Conservation (phyloP, 2,888 invertebrate genomes). For the Eupeodes luniger region DNA sequence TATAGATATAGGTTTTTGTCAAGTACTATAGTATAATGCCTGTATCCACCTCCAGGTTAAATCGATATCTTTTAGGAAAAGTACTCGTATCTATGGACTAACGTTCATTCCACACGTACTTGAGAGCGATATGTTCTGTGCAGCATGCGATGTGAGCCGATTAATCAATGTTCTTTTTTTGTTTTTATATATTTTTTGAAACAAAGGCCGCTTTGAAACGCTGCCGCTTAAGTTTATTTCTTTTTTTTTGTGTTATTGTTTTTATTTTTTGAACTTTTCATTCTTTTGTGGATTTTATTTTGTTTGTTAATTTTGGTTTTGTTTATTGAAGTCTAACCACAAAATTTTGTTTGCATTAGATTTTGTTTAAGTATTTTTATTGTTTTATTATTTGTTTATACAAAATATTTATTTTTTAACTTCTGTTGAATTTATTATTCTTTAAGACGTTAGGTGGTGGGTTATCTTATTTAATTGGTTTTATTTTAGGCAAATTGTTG, state of each 20-base stretch:
- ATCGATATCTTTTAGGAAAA: slow-evolving; percentile 29
- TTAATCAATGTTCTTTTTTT: slow-evolving; percentile 35
- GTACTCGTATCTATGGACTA: background rate
- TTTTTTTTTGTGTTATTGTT: background rate
- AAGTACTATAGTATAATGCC: background rate
- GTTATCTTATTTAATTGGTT: too few species aligned
- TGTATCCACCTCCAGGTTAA: slow-evolving; percentile 20
- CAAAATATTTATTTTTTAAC: background rate
- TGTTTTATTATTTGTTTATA: background rate
- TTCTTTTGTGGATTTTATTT: slow-evolving; percentile 12
- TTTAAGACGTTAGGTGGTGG: too few species aligned
- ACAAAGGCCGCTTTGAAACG: slow-evolving; percentile 7
- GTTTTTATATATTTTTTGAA: background rate
- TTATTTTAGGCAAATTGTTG: too few species aligned
- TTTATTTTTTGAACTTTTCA: background rate
- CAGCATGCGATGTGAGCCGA: slow-evolving; percentile 35
- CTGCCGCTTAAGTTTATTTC: background rate
- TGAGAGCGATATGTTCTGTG: background rate
- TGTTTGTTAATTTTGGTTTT: background rate
- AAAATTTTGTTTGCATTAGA: background rate
- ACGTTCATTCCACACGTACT: slow-evolving; percentile 27
- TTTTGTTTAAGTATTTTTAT: background rate
- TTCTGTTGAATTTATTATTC: background rate
- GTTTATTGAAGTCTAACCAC: slow-evolving; percentile 2
- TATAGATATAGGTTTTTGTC: slow-evolving; percentile 3